These are phyloP conservation scores for Ammodytes dubius DNA, from an alignment of 2,113 vertebrate genomes.

Conservation along the genomic window DNA sequence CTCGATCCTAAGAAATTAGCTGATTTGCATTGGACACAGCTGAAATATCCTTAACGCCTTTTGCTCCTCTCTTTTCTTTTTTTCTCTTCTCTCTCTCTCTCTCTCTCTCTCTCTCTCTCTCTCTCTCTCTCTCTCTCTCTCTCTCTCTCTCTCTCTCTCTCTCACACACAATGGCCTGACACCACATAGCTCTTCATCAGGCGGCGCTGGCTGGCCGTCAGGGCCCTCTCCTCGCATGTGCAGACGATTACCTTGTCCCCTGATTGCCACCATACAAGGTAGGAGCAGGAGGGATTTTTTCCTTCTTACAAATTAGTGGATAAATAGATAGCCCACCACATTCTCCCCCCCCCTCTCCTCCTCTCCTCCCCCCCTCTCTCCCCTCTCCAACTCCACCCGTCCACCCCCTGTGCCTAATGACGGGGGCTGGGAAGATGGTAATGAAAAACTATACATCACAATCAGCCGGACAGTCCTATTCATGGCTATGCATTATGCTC, in stretches of 20 bases:
- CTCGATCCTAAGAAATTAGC: conserved; percentile 25
- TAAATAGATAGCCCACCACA: conserved; percentile 99
- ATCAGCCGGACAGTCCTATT: conserved; percentile 99
- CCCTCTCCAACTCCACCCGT: conserved; percentile 89
- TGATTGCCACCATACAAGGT: conserved; percentile 96
- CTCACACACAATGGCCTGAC: conserved; percentile 55
- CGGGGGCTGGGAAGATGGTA: conserved; percentile 95
- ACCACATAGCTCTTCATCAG: conserved; percentile 99
- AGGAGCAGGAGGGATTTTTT: conserved; percentile 45
- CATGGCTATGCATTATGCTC: conserved; percentile 96
- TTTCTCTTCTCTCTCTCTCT: conserved; percentile 8
- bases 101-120: conserved; percentile 22
- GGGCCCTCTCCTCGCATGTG: conserved; percentile 82
- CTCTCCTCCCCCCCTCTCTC: conserved; percentile 85
- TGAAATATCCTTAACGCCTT: conserved; percentile 22
- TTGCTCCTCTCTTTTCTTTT: conserved; percentile 39
- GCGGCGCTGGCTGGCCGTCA: conserved; percentile 86
- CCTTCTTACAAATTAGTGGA: conserved; percentile 99
- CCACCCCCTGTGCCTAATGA: conserved; percentile 97
- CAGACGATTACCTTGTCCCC: conserved; percentile 97
- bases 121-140: conserved; percentile 12
- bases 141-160: conserved; percentile 27
- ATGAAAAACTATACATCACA: conserved; percentile 99
- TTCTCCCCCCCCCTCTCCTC: conserved; percentile 79
- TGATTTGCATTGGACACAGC: conserved; percentile 44